Percentiles rank a stretch among this genome's conserved stretches.
phyloP scores from a whole-genome alignment of 2,797 vertebrate genomes.

The Sternarchorhynchus goeldii region DNA sequence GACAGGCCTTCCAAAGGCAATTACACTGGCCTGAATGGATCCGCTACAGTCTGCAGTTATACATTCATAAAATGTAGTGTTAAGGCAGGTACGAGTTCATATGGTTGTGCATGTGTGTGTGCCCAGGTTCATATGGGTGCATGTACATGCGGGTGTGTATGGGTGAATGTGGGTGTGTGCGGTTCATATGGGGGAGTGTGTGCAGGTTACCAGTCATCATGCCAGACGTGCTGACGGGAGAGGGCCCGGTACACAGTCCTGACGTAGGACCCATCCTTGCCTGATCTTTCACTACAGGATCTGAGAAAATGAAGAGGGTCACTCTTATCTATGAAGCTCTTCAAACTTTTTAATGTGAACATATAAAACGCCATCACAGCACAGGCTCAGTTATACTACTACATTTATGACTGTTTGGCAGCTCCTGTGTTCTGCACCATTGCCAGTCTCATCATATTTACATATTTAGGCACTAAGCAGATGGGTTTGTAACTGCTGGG shows the following conservation, averaged over 20 bases:
- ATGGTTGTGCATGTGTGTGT: background rate
- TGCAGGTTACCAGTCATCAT: conserved; percentile 66
- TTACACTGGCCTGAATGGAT: too few species aligned
- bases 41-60: too few species aligned
- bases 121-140: background rate
- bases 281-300: conserved; percentile 71
- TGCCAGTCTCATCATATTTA: too few species aligned
- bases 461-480: too few species aligned
- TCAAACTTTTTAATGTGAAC: background rate
- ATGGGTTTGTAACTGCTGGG: too few species aligned
- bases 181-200: too few species aligned
- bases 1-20: background rate
- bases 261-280: conserved; percentile 62
- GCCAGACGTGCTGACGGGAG: conserved; percentile 70
- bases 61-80: too few species aligned
- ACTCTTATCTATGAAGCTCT: background rate
- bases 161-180: too few species aligned
- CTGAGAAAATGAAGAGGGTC: conserved; percentile 45
- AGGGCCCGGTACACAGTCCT: conserved; percentile 61
- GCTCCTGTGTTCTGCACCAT: too few species aligned
- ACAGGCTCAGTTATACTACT: background rate
- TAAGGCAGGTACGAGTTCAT: background rate
- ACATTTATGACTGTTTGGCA: background rate
- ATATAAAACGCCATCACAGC: background rate
- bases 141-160: background rate